Percentiles rank a stretch among this genome's conserved stretches.
phyloP scores from a whole-genome alignment of 2,113 vertebrate genomes.

The Tylochromis polylepis region DNA sequence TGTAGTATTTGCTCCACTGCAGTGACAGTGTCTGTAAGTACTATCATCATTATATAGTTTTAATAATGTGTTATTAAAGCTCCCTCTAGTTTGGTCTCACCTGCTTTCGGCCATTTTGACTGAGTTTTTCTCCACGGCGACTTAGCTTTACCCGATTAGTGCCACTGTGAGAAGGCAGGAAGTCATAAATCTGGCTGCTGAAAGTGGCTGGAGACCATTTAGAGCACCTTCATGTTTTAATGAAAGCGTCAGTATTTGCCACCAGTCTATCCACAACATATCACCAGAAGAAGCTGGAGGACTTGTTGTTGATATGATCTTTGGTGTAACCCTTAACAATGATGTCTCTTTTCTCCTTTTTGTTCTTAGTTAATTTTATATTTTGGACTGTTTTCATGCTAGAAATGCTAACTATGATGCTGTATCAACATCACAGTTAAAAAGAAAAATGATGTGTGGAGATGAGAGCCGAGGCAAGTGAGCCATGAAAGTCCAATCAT shows the following conservation, averaged over 20 bases:
- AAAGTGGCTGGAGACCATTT: neutral
- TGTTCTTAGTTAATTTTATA: neutral
- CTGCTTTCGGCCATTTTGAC: neutral
- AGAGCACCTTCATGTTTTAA: neutral
- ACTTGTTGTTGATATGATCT: neutral
- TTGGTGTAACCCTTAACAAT: neutral
- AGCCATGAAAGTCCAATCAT: slow-evolving; percentile 18
- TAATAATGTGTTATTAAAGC: neutral
- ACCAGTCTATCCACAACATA: neutral
- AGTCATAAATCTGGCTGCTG: neutral
- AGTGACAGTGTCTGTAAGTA: neutral
- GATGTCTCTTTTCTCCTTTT: neutral
- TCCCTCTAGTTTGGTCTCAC: neutral
- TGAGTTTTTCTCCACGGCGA: neutral
- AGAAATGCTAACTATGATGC: neutral
- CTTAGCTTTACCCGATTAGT: neutral
- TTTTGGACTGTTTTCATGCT: neutral
- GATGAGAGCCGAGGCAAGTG: slow-evolving; percentile 2
- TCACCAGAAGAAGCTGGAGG: neutral
- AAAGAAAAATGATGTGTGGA: neutral
- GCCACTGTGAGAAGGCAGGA: neutral
- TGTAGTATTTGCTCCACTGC: neutral
- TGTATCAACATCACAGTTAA: neutral
- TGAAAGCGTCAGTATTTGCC: neutral
- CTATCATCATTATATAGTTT: neutral